phyloP scores from a whole-genome alignment of 1,140 invertebrate genomes.

The Drosophila pseudoananassae region DNA sequence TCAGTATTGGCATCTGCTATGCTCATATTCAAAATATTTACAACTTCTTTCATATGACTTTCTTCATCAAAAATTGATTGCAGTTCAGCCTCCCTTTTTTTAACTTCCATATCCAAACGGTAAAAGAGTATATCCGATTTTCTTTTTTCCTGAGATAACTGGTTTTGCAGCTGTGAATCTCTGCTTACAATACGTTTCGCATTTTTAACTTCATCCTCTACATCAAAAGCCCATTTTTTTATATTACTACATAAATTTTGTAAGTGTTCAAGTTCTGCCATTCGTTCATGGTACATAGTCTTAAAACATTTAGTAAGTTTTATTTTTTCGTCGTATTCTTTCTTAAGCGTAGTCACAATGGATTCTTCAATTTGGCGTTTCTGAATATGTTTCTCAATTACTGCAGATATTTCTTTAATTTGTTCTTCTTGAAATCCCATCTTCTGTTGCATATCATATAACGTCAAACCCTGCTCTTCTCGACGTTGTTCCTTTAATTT shows the following conservation, averaged over 20 bases:
- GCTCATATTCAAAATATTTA: conserved; percentile 84
- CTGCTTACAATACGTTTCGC: conserved; percentile 85
- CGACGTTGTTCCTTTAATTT: conserved; percentile 84
- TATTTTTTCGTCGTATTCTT: conserved; percentile 78
- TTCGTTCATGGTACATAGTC: conserved; percentile 77
- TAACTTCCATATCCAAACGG: conserved; percentile 85
- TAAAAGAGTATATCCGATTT: conserved; percentile 85
- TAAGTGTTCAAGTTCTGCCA: conserved; percentile 84
- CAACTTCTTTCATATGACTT: conserved; percentile 84
- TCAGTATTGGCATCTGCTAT: conserved; percentile 88
- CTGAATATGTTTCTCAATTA: conserved; percentile 83
- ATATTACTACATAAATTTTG: conserved; percentile 84
- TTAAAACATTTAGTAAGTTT: conserved; percentile 82
- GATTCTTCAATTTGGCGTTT: conserved; percentile 83
- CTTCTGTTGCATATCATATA: conserved; percentile 85
- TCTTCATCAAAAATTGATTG: conserved; percentile 84
- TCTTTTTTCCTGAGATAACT: conserved; percentile 85
- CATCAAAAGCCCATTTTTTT: conserved; percentile 85
- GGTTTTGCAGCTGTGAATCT: conserved; percentile 84
- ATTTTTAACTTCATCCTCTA: conserved; percentile 84
- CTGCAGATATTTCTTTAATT: conserved; percentile 85
- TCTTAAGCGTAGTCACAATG: conserved; percentile 69
- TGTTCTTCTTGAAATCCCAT: conserved; percentile 85
- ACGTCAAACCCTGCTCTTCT: conserved; percentile 83
- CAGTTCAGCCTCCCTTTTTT: conserved; percentile 85